Base-by-base conservation (phyloP, 2,888 invertebrate species). In the Pseudolycoriella hygida region DNA sequence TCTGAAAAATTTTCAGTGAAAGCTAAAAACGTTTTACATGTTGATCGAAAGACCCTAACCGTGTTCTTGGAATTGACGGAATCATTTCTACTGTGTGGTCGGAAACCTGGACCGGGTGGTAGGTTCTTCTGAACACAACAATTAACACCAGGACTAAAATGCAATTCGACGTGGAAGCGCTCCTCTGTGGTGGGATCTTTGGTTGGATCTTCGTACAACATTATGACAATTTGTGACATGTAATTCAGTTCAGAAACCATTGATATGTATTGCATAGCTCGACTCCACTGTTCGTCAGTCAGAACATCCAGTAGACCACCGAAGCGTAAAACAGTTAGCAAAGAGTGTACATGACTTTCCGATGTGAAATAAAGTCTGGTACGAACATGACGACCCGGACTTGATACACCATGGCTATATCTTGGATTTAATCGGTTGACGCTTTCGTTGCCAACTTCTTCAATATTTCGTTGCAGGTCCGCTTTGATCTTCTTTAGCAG, bases 361-460 rank as follows among this genome's bases (percentile, higher is more conserved):
- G 94, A 96, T 2, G 98, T 99, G 66, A 98, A 99, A 69, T 99
- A 99, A 38, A 99, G 73, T n/a, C 98, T 76, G 6, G 97, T 98
- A 51, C 97, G 76, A 19, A 98, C 98, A 69, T 98, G 97, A 39
- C 98, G 74, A 40, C 96, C 93, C 19, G 98, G 98, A 57, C 94
- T 93, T 37, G 94, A 90, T 50, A 98, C 97, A 38, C 97, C 97
- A 64, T 93, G 92, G 17, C 93, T 93, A 68, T 96, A 97, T 74
- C 89, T 80, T 3, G 97, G 96, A 70, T 98, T 96, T 17, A 98
- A 69, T 50, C 97, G 73, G 59, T 97, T 98, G 25, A 93, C 90
- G 43, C 86, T 89, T 64, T 97, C 97, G 59, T 90, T 92, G 57
- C 89, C 92, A 2, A 80, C 74, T 57, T 89, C 89, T 60, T 88